A percentile compares a stretch with the other conserved stretches of the same genome.
These are phyloP conservation scores for Caenorhabditis sp. DNA, from an alignment of 2,888 invertebrate genomes.

Conservation along the genomic window DNA sequence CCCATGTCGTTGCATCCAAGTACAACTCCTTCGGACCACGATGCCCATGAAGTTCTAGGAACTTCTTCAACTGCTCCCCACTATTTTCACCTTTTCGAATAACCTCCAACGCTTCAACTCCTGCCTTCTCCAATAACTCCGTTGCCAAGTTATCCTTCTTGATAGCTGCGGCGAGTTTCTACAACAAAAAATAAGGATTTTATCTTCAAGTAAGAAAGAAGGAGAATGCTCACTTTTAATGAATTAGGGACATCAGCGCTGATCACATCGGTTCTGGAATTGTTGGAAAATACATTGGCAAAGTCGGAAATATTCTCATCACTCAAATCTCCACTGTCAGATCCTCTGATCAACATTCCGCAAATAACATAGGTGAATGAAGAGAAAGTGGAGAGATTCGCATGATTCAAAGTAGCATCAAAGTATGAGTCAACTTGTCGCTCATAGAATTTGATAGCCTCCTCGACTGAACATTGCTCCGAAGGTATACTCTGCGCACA, in stretches of 20 bases:
- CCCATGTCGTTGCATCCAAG: slow-evolving; percentile 78
- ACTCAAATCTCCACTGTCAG: slow-evolving; percentile 75
- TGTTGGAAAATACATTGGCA: slow-evolving; percentile 77
- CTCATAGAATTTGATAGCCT: slow-evolving; percentile 18
- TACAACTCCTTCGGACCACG: slow-evolving; percentile 77
- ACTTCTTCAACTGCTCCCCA: slow-evolving; percentile 74
- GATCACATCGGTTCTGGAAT: slow-evolving; percentile 78
- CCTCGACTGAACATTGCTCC: slow-evolving; percentile 9
- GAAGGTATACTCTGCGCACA: slow-evolving; percentile 17
- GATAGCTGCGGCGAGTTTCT: slow-evolving; percentile 59
- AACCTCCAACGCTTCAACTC: slow-evolving; percentile 55
- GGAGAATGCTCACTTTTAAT: slow-evolving; percentile 71
- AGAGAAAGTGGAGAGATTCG: slow-evolving; percentile 57
- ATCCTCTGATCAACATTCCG: slow-evolving; percentile 63
- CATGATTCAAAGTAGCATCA: slow-evolving; percentile 35
- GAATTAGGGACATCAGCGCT: slow-evolving; percentile 81
- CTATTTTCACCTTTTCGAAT: slow-evolving; percentile 35
- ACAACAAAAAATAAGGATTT: slow-evolving; percentile 1
- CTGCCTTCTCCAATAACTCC: slow-evolving; percentile 39
- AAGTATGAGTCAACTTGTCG: slow-evolving; percentile 28
- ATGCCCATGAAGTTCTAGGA: slow-evolving; percentile 80
- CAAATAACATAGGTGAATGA: slow-evolving; percentile 64
- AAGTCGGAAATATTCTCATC: slow-evolving; percentile 80
- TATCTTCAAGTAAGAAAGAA: too few species aligned
- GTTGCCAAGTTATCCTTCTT: slow-evolving; percentile 39